A percentile compares a stretch with the other conserved stretches of the same genome.
phyloP scores from a whole-genome alignment of 2,113 vertebrate genomes.

The Otocyon megalotis region DNA sequence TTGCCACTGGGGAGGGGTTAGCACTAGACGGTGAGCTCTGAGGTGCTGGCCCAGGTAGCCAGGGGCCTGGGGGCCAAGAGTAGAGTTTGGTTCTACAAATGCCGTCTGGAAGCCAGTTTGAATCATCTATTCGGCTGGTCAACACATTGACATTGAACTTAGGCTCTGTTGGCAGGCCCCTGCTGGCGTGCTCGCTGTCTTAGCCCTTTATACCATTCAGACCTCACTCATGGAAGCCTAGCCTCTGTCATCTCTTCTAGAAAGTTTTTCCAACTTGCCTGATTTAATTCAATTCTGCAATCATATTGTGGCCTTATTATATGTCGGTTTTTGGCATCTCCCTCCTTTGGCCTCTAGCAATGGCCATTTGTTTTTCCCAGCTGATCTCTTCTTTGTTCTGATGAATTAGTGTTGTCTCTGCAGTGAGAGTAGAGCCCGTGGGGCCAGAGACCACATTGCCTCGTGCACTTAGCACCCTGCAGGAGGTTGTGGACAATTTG shows the following conservation, averaged over 20 bases:
- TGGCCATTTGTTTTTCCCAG: not conserved
- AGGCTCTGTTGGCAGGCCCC: not conserved
- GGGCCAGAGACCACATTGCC: not conserved
- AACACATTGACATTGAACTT: accelerated
- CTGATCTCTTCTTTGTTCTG: not conserved
- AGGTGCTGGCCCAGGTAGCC: not conserved
- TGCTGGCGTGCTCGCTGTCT: not conserved
- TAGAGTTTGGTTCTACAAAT: not conserved
- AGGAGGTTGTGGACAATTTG: not conserved
- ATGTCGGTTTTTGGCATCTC: not conserved
- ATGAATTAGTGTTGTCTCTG: not conserved
- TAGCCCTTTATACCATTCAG: not conserved
- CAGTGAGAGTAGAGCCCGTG: not conserved
- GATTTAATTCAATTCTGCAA: not conserved
- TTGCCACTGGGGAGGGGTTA: not conserved
- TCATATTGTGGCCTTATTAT: not conserved
- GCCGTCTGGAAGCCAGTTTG: not conserved
- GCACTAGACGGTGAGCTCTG: not conserved
- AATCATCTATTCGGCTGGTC: not conserved
- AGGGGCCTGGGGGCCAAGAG: not conserved
- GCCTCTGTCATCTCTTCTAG: not conserved
- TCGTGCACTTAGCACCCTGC: not conserved
- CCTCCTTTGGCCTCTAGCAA: not conserved
- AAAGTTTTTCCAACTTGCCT: not conserved
- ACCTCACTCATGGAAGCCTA: not conserved